Evolutionary conservation across 2,888 invertebrate genomes (phyloP).

Genomic region (Ichneumon xanthorius): DNA sequence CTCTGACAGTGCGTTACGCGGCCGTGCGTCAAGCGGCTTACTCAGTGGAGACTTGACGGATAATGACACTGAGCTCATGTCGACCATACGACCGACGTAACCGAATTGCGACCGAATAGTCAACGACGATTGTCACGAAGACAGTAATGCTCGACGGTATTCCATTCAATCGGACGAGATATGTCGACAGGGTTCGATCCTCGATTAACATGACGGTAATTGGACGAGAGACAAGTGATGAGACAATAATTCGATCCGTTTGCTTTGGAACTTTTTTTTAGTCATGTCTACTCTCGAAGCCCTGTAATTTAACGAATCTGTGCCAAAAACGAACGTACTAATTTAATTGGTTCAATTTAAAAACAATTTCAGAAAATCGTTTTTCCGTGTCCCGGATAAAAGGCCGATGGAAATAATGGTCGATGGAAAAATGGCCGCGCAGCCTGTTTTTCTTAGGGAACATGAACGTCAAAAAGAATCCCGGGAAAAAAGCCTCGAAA

Average conservation of each 20-base stretch:
- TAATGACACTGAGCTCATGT: constrained; percentile 40
- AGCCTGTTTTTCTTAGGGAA: too few species aligned
- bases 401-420: neutral
- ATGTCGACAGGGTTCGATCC: neutral
- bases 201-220: neutral
- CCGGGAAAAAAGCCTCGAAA: too few species aligned
- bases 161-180: neutral
- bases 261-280: neutral
- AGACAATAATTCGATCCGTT: neutral
- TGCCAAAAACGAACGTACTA: neutral
- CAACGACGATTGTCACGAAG: constrained; percentile 6
- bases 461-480: too few species aligned
- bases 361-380: neutral
- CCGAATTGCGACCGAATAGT: constrained; percentile 32
- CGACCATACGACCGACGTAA: constrained; percentile 37
- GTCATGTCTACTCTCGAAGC: neutral
- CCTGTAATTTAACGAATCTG: neutral
- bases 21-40: constrained; percentile 38
- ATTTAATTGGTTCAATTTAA: neutral
- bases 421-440: too few species aligned
- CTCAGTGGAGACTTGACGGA: constrained; percentile 51
- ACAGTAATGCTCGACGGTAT: constrained; percentile 39
- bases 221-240: neutral
- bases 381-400: neutral
- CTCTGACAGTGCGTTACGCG: constrained; percentile 25